A percentile compares a stretch with the other conserved stretches of the same genome.
Evolutionary conservation across 2,113 vertebrate genomes (phyloP).

Genomic region (Lynx canadensis): DNA sequence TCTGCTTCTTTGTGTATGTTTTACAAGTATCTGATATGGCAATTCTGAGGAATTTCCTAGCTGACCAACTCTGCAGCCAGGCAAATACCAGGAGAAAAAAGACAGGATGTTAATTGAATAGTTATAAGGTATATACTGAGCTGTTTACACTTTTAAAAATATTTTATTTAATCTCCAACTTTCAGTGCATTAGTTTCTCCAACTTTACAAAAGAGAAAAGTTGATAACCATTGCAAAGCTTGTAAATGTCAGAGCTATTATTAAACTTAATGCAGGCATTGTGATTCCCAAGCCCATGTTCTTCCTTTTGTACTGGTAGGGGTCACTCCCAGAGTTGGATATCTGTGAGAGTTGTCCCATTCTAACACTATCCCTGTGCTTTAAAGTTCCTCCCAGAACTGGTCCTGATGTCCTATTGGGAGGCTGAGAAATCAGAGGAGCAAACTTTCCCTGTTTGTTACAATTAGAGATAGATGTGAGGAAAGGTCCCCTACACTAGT

Average conservation of each 20-base stretch:
- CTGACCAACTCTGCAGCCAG: background rate
- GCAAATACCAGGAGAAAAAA: background rate
- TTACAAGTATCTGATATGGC: background rate
- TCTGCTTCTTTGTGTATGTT: background rate
- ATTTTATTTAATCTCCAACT: conserved; percentile 22
- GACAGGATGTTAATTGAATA: background rate
- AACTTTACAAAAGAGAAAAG: background rate
- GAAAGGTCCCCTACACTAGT: background rate
- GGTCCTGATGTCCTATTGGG: background rate
- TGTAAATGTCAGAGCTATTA: background rate
- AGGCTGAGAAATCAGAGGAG: background rate
- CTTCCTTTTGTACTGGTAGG: background rate
- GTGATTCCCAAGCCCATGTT: background rate
- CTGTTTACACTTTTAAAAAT: background rate
- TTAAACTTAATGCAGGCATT: background rate
- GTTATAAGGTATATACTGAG: background rate
- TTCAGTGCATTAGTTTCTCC: background rate
- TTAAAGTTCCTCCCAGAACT: background rate
- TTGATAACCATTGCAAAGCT: background rate
- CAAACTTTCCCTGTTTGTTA: background rate
- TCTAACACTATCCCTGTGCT: background rate
- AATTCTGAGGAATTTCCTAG: background rate
- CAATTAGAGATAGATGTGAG: background rate
- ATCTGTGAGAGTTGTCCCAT: background rate
- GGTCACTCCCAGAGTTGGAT: background rate